These are phyloP conservation scores for Bombyx mandarina DNA, from an alignment of 1,140 invertebrate genomes.

Conservation along the genomic window DNA sequence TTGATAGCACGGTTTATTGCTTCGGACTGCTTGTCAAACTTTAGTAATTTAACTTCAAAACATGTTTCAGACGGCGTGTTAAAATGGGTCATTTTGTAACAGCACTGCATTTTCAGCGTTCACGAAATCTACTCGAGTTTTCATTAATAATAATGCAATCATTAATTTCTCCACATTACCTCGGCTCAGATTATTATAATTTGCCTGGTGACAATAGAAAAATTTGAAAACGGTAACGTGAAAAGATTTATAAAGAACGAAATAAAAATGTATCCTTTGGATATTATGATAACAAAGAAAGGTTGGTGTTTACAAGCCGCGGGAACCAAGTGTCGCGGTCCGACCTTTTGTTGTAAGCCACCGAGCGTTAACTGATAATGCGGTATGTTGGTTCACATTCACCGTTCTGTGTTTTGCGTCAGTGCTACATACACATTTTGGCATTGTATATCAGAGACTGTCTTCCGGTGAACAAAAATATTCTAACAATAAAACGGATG, in stretches of 20 bases:
- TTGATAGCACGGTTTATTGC: conserved; percentile 58
- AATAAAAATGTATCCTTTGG: too few species aligned
- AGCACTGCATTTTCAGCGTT: too few species aligned
- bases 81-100: conserved; percentile 2
- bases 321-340: conserved; percentile 5
- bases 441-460: not conserved
- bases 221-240: too few species aligned
- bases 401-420: conserved; percentile 24
- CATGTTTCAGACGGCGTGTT: conserved; percentile 54
- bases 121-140: too few species aligned
- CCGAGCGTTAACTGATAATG: conserved; percentile 49
- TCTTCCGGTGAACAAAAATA: not conserved
- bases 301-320: conserved; percentile 24
- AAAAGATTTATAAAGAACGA: too few species aligned
- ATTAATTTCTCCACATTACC: too few species aligned
- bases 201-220: too few species aligned
- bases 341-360: conserved; percentile 42
- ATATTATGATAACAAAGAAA: conserved; percentile 10
- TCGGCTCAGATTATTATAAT: too few species aligned
- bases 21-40: conserved; percentile 63
- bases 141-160: too few species aligned
- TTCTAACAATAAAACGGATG: too few species aligned
- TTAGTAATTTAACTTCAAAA: conserved; percentile 70
- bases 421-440: not conserved
- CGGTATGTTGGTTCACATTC: conserved; percentile 12